These are phyloP conservation scores for Phrynocephalus guinanensis DNA, from an alignment of 2,797 vertebrate genomes.

Conservation along the genomic window DNA sequence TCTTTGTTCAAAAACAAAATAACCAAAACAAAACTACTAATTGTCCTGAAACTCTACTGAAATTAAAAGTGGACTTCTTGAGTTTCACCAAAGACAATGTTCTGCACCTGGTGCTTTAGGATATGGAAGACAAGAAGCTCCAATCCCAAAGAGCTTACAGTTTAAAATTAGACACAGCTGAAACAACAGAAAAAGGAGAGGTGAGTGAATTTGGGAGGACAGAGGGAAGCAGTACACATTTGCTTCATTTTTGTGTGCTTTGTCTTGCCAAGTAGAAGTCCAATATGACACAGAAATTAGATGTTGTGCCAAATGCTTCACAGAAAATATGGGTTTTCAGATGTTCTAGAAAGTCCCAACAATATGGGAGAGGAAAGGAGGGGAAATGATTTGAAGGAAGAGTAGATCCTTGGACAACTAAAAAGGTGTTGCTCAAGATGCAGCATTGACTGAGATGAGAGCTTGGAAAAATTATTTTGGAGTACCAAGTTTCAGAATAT, in stretches of 20 bases:
- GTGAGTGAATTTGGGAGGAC: background rate
- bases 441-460: background rate
- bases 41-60: no score
- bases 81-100: no score
- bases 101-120: no score
- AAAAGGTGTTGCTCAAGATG: no score
- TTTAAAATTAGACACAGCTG: background rate
- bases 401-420: background rate
- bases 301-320: background rate
- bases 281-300: background rate
- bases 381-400: background rate
- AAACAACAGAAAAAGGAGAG: background rate
- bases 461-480: no score
- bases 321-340: background rate
- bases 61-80: no score
- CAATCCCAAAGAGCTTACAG: background rate
- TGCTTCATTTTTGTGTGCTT: background rate
- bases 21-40: no score
- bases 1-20: no score
- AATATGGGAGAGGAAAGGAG: background rate
- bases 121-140: background rate
- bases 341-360: background rate
- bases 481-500: no score
- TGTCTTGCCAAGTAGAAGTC: background rate
- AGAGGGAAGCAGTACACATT: no score